Evolutionary conservation across 2,797 vertebrate species (phyloP).

Genomic region (Sebastiscus tertius): DNA sequence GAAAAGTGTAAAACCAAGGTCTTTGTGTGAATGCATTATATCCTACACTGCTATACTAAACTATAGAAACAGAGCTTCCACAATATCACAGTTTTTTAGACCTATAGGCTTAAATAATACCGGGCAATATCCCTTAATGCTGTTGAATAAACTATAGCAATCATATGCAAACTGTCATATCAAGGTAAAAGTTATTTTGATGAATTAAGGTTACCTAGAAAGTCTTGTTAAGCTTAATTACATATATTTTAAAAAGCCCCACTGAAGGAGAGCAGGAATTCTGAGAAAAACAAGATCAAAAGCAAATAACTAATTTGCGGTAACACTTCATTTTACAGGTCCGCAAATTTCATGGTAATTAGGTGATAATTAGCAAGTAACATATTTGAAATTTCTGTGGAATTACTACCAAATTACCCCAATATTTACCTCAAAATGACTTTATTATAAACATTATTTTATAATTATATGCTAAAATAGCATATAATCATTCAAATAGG

Average conservation of each 20-base stretch:
- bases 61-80: neutral
- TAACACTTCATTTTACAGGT: too few relatives aligned
- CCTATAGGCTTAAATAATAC: neutral
- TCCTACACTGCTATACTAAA: neutral
- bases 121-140: too few relatives aligned
- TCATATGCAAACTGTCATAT: neutral
- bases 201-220: neutral
- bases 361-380: too few relatives aligned
- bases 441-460: too few relatives aligned
- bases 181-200: neutral
- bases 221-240: neutral
- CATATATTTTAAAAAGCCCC: neutral
- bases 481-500: accelerated
- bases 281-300: neutral
- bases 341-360: too few relatives aligned
- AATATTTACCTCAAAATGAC: too few relatives aligned
- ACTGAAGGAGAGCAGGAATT: neutral
- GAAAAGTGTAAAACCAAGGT: neutral
- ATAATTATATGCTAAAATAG: too few relatives aligned
- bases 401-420: too few relatives aligned
- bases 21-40: neutral
- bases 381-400: too few relatives aligned
- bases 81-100: neutral
- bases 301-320: neutral
- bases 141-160: neutral